Evolutionary conservation across 1,140 invertebrate species (phyloP).

Genomic region (Cotesia chilonis): DNA sequence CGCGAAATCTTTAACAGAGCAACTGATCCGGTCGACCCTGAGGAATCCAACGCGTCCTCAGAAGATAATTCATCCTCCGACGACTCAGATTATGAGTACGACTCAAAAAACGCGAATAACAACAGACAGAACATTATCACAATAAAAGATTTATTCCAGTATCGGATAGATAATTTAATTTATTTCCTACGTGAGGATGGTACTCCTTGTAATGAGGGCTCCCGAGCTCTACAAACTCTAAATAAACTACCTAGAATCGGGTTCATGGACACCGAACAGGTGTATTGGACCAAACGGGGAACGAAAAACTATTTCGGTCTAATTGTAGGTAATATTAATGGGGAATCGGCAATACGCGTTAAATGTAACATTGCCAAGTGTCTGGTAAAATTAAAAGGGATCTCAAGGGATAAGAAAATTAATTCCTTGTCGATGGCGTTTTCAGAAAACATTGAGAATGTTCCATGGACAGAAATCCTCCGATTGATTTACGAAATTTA

Average conservation of each 20-base stretch:
- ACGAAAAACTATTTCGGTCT: not conserved
- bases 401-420: not conserved
- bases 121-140: not conserved
- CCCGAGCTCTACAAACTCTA: not conserved
- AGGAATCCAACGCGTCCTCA: not conserved
- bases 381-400: not conserved
- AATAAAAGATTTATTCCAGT: constrained; percentile 3
- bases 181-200: constrained; percentile 17
- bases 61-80: not conserved
- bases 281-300: not conserved
- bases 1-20: not conserved
- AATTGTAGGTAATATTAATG: not conserved
- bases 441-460: not conserved
- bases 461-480: not conserved
- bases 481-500: not conserved
- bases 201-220: constrained; percentile 1
- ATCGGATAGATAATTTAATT: constrained; percentile 14
- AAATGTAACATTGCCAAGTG: not conserved
- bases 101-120: not conserved
- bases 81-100: not conserved
- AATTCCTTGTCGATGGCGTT: not conserved
- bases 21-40: not conserved
- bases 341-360: not conserved
- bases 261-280: not conserved
- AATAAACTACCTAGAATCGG: not conserved